phyloP scores from a whole-genome alignment of 1,140 invertebrate species.

The Homarus americanus region DNA sequence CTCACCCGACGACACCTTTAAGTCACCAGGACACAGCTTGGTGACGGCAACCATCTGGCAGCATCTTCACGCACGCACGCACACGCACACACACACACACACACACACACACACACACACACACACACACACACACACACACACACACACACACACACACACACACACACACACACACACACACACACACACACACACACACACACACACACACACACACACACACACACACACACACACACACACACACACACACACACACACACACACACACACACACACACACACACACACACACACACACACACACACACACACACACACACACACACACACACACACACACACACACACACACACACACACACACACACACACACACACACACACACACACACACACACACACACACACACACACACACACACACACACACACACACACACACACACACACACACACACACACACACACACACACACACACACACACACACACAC shows the following conservation, averaged over 20 bases:
- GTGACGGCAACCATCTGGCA: too few species aligned
- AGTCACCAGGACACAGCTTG: too few species aligned
- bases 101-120: conserved; percentile 49
- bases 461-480: too few species aligned
- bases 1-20: too few species aligned
- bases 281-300: conserved; percentile 35
- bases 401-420: too few species aligned
- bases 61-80: conserved; percentile 25
- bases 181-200: conserved; percentile 41
- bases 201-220: conserved; percentile 41
- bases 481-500: too few species aligned
- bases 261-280: conserved; percentile 40
- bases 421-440: too few species aligned
- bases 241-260: conserved; percentile 38
- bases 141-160: conserved; percentile 44
- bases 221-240: conserved; percentile 33
- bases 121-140: conserved; percentile 51
- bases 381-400: too few species aligned
- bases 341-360: conserved; percentile 3
- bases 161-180: conserved; percentile 36
- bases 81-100: conserved; percentile 51
- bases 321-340: conserved; percentile 31
- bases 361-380: too few species aligned
- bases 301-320: conserved; percentile 34
- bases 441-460: too few species aligned